Conservation (phyloP, 2,888 invertebrate genomes). For the Zeuzera pyrina region DNA sequence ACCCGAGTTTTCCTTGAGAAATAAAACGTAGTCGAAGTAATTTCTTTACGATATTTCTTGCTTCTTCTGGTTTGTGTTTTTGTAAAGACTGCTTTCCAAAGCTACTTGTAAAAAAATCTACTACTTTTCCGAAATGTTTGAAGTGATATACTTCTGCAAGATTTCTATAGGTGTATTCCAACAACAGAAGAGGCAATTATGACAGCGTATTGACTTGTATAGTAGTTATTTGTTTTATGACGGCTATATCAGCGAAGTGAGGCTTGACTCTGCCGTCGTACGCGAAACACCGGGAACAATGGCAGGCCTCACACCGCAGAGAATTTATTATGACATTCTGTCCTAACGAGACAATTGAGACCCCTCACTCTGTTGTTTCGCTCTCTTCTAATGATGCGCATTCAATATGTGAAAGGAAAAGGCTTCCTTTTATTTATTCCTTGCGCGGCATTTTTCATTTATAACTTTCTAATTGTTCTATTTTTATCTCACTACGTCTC, state of each 20-base stretch:
- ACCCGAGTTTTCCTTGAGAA: slow-evolving; percentile 25
- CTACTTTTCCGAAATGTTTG: too few relatives aligned
- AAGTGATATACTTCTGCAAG: slow-evolving; percentile 34
- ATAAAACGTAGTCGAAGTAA: slow-evolving; percentile 17
- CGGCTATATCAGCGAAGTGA: slow-evolving; percentile 26
- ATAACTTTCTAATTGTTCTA: too few relatives aligned
- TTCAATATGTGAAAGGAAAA: slow-evolving; percentile 23
- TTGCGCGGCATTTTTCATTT: too few relatives aligned
- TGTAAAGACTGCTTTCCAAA: too few relatives aligned
- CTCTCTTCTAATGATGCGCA: slow-evolving; percentile 25
- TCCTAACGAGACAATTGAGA: slow-evolving; percentile 30
- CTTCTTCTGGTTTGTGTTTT: too few relatives aligned
- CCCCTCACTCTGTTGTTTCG: slow-evolving; percentile 20
- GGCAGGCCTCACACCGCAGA: slow-evolving; percentile 21
- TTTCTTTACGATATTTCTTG: too few relatives aligned
- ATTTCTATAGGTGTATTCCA: slow-evolving; percentile 25
- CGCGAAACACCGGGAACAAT: slow-evolving; percentile 27
- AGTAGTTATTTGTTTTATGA: slow-evolving; percentile 42
- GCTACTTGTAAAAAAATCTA: too few relatives aligned
- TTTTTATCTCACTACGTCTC: too few relatives aligned
- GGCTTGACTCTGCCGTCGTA: slow-evolving; percentile 23
- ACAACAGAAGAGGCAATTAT: slow-evolving; percentile 48
- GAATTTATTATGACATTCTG: slow-evolving; percentile 40
- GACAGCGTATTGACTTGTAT: slow-evolving; percentile 45
- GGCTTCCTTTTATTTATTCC: slow-evolving; percentile 13